A percentile compares a stretch with the other conserved stretches of the same genome.
Evolutionary conservation across 2,888 invertebrate species (phyloP).

Genomic region (Cosmia trapezina): DNA sequence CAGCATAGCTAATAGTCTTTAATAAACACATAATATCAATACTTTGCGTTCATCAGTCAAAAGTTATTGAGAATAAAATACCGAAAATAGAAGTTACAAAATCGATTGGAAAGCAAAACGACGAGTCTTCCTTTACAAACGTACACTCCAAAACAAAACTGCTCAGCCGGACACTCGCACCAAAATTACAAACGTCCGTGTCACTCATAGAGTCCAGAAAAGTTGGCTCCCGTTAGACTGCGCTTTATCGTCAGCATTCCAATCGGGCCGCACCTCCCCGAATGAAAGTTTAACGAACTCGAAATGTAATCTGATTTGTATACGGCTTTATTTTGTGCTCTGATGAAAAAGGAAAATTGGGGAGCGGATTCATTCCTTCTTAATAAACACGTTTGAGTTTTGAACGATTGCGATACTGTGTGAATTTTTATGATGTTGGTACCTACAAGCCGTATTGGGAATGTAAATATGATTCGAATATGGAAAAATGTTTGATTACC

Average conservation of each 20-base stretch:
- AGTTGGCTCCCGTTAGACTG: conserved; percentile 60
- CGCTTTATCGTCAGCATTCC: conserved; percentile 71
- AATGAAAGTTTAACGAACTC: conserved; percentile 83
- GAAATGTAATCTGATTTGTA: conserved; percentile 82
- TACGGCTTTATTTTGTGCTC: conserved; percentile 71
- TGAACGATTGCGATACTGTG: conserved; percentile 42
- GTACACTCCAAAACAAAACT: conserved; percentile 9
- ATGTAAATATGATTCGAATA: conserved; percentile 46
- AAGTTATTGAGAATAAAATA: too few species aligned
- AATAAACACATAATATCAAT: too few species aligned
- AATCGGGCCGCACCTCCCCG: conserved; percentile 74
- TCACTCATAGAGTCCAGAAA: conserved; percentile 28
- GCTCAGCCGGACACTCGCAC: conserved; percentile 7
- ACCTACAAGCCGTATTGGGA: conserved; percentile 26
- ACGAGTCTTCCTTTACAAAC: neutral
- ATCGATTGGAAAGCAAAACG: conserved; percentile 2
- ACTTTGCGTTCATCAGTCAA: neutral
- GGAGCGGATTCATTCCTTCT: conserved; percentile 42
- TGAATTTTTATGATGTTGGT: conserved; percentile 42
- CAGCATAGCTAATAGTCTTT: too few species aligned
- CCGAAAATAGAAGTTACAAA: neutral
- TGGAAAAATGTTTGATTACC: conserved; percentile 45
- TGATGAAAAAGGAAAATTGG: conserved; percentile 63
- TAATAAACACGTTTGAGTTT: conserved; percentile 57
- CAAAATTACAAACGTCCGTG: conserved; percentile 33